Evolutionary conservation across 2,113 vertebrate species (phyloP).

Genomic region (Takifugu bimaculatus): DNA sequence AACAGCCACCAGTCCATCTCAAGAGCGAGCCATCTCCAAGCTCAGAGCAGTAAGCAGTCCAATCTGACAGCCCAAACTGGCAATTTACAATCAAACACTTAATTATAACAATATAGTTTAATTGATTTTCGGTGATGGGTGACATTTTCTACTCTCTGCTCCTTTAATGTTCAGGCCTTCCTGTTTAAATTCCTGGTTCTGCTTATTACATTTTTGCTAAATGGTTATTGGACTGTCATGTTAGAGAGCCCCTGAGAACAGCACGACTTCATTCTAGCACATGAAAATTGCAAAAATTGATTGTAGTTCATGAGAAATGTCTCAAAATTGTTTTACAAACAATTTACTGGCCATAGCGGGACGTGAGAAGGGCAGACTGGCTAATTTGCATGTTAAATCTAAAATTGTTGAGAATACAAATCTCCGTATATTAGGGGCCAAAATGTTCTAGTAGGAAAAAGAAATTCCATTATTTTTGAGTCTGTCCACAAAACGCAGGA

Average conservation of each 20-base stretch:
- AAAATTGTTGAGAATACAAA: too few relatives aligned
- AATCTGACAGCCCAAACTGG: conserved; percentile 18
- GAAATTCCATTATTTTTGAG: too few relatives aligned
- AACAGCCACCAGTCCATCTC: conserved; percentile 7
- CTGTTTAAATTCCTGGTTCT: conserved; percentile 12
- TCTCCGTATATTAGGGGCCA: too few relatives aligned
- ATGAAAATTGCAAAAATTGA: conserved; percentile 45
- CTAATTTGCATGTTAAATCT: too few relatives aligned
- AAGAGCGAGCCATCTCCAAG: conserved; percentile 24
- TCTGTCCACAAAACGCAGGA: too few relatives aligned
- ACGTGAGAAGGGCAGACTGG: too few relatives aligned
- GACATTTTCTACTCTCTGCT: conserved; percentile 25
- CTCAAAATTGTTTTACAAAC: background rate
- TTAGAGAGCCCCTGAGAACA: conserved; percentile 35
- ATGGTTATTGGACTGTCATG: conserved; percentile 50
- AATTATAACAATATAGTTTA: conserved; percentile 23
- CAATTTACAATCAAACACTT: conserved; percentile 28
- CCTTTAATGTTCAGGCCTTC: conserved; percentile 9
- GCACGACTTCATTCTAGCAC: conserved; percentile 45
- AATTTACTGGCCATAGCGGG: too few relatives aligned
- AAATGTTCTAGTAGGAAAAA: too few relatives aligned
- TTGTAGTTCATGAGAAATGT: conserved; percentile 34
- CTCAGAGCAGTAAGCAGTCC: conserved; percentile 13
- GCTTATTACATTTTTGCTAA: conserved; percentile 58
- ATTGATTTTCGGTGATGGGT: conserved; percentile 34